phyloP scores from a whole-genome alignment of 2,797 vertebrate genomes.

The Chloroceryle amazona region DNA sequence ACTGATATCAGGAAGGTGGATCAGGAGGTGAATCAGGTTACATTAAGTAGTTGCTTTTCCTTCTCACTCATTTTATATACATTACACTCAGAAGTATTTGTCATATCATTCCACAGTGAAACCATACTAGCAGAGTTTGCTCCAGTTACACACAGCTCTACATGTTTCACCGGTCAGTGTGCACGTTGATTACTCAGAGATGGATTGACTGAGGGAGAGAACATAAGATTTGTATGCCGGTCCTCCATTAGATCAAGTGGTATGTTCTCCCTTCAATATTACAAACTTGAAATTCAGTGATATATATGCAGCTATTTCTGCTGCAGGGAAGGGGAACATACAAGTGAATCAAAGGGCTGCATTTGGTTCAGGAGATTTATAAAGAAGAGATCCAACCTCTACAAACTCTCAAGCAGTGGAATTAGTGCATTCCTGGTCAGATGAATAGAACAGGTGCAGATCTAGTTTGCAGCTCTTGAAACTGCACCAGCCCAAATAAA shows the following conservation, averaged over 20 bases:
- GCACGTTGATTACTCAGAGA: not conserved
- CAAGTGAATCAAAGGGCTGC: not conserved
- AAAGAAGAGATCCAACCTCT: not conserved
- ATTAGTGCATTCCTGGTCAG: not conserved
- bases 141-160: not conserved
- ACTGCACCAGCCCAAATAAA: conserved; percentile 53
- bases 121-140: not conserved
- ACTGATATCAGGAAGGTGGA: not conserved
- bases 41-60: not conserved
- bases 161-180: not conserved
- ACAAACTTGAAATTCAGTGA: not conserved
- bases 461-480: conserved; percentile 43
- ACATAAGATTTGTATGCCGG: not conserved
- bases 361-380: not conserved
- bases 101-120: not conserved
- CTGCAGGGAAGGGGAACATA: not conserved
- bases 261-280: not conserved
- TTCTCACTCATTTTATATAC: not conserved
- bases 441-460: conserved; percentile 68
- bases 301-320: not conserved
- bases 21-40: not conserved
- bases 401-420: not conserved
- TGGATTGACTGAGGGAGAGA: not conserved
- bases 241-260: not conserved
- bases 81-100: not conserved